These are phyloP conservation scores for cattle (Bos taurus) DNA, from an alignment of 2,113 vertebrate genomes.

Conservation along the genomic window ARS-UCD2.0 NC_037330.1:82655001-82655500, in stretches of 20 bases:
- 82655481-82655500: background rate
- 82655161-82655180: background rate
- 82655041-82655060: background rate
- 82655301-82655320: background rate
- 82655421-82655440: background rate
- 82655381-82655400: background rate
- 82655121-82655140: background rate
- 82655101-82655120: background rate
- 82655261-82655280: background rate
- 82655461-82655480: background rate
- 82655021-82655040: background rate
- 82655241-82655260: fast-evolving
- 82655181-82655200: background rate
- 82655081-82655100: background rate
- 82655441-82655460: background rate
- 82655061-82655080: background rate
- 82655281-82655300: background rate
- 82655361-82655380: background rate
- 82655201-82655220: background rate
- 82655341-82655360: background rate
- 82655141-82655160: background rate
- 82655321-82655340: background rate
- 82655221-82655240: background rate
- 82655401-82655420: background rate
- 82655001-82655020: background rate